phyloP scores from a whole-genome alignment of 1,140 invertebrate genomes.

The Brachionus manjavacas region DNA sequence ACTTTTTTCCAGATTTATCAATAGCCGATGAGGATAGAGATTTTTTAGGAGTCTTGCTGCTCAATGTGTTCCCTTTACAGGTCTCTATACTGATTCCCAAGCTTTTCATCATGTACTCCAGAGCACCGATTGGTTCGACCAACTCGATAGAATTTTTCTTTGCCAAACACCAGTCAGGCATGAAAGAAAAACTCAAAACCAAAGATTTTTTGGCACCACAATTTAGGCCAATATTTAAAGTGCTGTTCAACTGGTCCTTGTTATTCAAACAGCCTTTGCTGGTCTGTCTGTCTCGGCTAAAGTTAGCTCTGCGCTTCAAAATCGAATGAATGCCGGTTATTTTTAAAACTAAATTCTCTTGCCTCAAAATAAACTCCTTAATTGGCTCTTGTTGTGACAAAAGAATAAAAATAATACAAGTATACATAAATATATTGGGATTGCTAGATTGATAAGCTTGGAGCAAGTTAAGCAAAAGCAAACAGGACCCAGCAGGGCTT shows the following conservation, averaged over 20 bases:
- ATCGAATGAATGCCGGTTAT: conserved; percentile 9
- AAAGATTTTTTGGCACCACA: not conserved
- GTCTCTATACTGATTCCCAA: not conserved
- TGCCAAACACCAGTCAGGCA: conserved; percentile 21
- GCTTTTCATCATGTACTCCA: not conserved
- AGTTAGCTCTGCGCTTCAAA: conserved; percentile 4
- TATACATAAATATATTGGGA: conserved; percentile 21
- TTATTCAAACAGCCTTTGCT: not conserved
- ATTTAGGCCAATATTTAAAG: not conserved
- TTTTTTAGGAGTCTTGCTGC: not conserved
- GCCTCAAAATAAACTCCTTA: not conserved
- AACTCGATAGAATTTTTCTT: not conserved
- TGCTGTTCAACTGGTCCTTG: conserved; percentile 8
- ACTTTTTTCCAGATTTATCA: conserved; percentile 25
- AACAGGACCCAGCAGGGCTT: not conserved
- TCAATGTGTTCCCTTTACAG: not conserved
- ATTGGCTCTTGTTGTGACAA: conserved; percentile 24
- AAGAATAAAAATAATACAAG: conserved; percentile 28
- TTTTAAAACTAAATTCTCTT: not conserved
- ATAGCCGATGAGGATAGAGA: conserved; percentile 1
- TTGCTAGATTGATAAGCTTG: conserved; percentile 23
- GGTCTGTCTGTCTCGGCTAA: not conserved
- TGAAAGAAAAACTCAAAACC: not conserved
- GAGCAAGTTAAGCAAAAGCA: not conserved
- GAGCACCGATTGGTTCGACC: not conserved